These are phyloP conservation scores for Caligus rogercresseyi DNA, from an alignment of 1,140 invertebrate genomes.

Conservation along the genomic window DNA sequence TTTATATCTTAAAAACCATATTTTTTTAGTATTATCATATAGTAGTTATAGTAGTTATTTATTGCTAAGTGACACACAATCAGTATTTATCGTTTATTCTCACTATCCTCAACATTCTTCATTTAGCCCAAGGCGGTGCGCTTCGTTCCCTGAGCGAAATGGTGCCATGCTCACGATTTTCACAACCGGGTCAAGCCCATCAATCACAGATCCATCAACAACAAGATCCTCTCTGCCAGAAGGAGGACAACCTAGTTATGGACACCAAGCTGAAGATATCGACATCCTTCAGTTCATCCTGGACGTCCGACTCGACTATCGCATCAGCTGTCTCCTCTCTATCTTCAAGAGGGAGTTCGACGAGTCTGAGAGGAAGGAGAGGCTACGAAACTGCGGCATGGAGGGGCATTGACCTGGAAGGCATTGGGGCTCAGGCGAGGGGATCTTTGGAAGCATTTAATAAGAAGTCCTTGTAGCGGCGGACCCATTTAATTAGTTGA, in stretches of 20 bases:
- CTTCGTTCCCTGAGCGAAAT: constrained; percentile 67
- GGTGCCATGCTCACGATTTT: constrained; percentile 59
- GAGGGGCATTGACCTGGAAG: constrained; percentile 69
- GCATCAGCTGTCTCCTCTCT: constrained; percentile 85
- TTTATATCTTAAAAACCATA: too few relatives aligned
- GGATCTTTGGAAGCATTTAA: constrained; percentile 73
- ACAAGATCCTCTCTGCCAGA: not conserved
- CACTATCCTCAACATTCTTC: too few relatives aligned
- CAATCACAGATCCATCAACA: not conserved
- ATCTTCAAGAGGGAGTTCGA: constrained; percentile 76
- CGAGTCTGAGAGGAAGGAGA: constrained; percentile 23
- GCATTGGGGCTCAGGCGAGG: constrained; percentile 73
- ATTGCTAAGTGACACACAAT: too few relatives aligned
- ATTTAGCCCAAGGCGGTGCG: constrained; percentile 66
- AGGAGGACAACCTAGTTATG: constrained; percentile 70
- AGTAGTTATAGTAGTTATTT: too few relatives aligned
- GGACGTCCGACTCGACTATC: constrained; percentile 87
- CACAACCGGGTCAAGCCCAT: constrained; percentile 19
- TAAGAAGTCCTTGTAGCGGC: too few relatives aligned
- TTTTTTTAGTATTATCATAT: too few relatives aligned
- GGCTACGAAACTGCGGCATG: not conserved
- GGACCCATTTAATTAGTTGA: too few relatives aligned
- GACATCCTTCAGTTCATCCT: constrained; percentile 90
- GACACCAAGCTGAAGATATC: constrained; percentile 95
- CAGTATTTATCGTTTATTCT: too few relatives aligned